A percentile compares a stretch with the other conserved stretches of the same genome.
Conservation (phyloP, 2,888 invertebrate genomes). For the Cheilosia vulpina region DNA sequence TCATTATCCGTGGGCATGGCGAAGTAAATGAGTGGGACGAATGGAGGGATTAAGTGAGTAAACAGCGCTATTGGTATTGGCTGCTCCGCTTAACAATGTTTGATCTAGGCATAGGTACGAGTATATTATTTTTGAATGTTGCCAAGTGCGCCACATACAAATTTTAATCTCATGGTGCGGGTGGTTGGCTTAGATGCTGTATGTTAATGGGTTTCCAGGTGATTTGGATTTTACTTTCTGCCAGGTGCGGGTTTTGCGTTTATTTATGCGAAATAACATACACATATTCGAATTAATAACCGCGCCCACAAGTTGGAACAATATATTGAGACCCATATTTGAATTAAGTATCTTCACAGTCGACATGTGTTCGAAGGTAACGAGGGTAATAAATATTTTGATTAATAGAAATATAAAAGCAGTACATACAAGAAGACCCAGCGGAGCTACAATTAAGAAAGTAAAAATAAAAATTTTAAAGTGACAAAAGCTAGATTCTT, state of each 20-base stretch:
- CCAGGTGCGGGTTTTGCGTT: slow-evolving; percentile 14
- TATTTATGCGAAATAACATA: slow-evolving; percentile 43
- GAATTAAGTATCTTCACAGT: not conserved
- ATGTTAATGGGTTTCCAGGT: slow-evolving; percentile 48
- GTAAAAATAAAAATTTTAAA: too few relatives aligned
- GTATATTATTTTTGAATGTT: slow-evolving; percentile 24
- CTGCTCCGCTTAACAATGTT: slow-evolving; percentile 19
- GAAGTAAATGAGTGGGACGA: slow-evolving; percentile 43
- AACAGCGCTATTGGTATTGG: slow-evolving; percentile 23
- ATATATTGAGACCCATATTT: slow-evolving; percentile 4
- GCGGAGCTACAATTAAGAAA: too few relatives aligned
- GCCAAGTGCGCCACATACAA: slow-evolving; percentile 37
- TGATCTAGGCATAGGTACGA: slow-evolving; percentile 20
- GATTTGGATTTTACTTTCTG: slow-evolving; percentile 45
- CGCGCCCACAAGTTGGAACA: not conserved
- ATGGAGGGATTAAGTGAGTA: slow-evolving; percentile 41
- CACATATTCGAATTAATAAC: slow-evolving; percentile 46
- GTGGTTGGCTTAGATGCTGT: slow-evolving; percentile 23
- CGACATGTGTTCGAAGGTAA: too few relatives aligned
- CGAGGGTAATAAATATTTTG: too few relatives aligned
- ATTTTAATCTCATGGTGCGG: slow-evolving; percentile 23
- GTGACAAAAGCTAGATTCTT: too few relatives aligned
- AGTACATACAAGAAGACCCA: too few relatives aligned
- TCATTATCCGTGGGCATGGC: slow-evolving; percentile 39
- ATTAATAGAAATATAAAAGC: too few relatives aligned